Evolutionary conservation across 2,888 invertebrate genomes (phyloP), one percentile per base, ranked within the genome.

Genomic region (Merodon equestris): DNA sequence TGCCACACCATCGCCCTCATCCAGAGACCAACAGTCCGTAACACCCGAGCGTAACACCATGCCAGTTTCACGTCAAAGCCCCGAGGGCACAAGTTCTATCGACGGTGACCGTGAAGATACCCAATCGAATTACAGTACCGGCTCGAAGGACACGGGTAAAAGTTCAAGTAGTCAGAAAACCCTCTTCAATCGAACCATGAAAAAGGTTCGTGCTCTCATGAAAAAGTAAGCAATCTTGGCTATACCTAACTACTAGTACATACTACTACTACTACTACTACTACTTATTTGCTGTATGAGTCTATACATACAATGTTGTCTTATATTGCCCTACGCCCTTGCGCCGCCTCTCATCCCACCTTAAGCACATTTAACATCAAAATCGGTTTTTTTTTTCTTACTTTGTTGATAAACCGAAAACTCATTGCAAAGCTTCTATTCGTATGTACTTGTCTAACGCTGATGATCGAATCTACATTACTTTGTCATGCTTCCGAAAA

Each of bases 101-200:
- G 88, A 88, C 74, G 88, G 88, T 71, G 88, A 88, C 75, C 85
- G 84, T 10, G 88, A 88, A 74, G 88, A 88, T 74, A 82, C 82
- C 19, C 85, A 85, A 82, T 84, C 85, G 42, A 45, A 83, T 19
- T 83, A 82, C 60, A 84, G 84, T 81, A 73, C 83, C 67, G 64
- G 83, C 64, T 84, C 83, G 15, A 83, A 82, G 70, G 82, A 81
- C 67, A 73, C 81, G 54, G 76, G 76, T 76, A 76, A 79, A 79
- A 68, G 75, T 81, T 81, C 81, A 67, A 81, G 71, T 82, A 75
- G 67, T 60, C 79, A 73, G 76, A 93, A 93, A 87, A 95, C 95
- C 89, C 95, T 96, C 88, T 94, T 96, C 92, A 95, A 95, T 91
- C 91, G 93, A 88, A 94, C 94, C 89, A 93, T 94, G 84, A 94